phyloP scores from a whole-genome alignment of 2,113 vertebrate species.

The Lichenostomus cassidix region DNA sequence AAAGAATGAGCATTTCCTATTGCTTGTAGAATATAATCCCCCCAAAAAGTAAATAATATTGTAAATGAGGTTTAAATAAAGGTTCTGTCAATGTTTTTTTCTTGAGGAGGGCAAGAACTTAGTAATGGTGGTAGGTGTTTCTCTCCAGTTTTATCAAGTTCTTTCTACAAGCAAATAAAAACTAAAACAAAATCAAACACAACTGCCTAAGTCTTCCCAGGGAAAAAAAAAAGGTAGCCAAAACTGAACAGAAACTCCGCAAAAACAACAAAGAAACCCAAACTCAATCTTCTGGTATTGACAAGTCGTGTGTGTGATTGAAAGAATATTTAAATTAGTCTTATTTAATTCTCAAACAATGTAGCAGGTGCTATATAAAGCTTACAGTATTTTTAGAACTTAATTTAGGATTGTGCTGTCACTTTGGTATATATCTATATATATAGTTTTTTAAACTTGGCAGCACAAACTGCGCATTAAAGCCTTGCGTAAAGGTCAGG shows the following conservation, averaged over 20 bases:
- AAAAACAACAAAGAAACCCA: neutral
- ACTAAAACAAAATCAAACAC: neutral
- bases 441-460: neutral
- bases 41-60: neutral
- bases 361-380: neutral
- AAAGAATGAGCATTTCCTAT: neutral
- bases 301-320: neutral
- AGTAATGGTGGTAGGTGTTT: neutral
- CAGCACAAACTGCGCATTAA: neutral
- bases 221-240: neutral
- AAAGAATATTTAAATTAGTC: neutral
- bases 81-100: neutral
- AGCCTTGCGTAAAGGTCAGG: neutral
- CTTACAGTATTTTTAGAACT: neutral
- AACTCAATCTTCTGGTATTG: neutral
- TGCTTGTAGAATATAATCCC: neutral
- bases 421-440: neutral
- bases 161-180: neutral
- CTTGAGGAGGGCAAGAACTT: neutral
- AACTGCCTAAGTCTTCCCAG: neutral
- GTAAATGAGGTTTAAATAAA: neutral
- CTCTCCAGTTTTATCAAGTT: neutral
- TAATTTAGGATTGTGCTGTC: slow-evolving; percentile 15
- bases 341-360: neutral
- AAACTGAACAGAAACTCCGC: neutral